phyloP scores from a whole-genome alignment of 2,888 invertebrate genomes.

The Habrosyne pyritoides region DNA sequence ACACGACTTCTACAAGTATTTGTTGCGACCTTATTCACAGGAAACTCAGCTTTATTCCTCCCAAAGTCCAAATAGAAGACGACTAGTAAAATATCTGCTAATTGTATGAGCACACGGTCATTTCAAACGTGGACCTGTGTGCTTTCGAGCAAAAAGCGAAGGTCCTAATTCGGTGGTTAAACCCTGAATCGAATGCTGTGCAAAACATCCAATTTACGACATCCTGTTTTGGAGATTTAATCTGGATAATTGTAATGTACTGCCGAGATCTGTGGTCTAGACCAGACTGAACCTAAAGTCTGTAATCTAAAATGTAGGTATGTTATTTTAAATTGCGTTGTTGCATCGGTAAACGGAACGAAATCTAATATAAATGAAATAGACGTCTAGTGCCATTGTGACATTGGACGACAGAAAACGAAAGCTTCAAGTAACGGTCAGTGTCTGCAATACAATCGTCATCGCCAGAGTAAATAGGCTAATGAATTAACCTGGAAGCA shows the following conservation, averaged over 20 bases:
- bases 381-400: neutral
- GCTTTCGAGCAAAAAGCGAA: constrained; percentile 25
- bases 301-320: constrained; percentile 26
- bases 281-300: constrained; percentile 29
- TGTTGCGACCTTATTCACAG: constrained; percentile 17
- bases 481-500: constrained; percentile 48
- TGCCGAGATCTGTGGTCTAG: constrained; percentile 34
- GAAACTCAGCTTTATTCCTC: neutral
- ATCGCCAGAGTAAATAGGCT: constrained; percentile 40
- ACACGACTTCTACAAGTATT: constrained; percentile 33
- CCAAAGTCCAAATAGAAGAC: constrained; percentile 6
- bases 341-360: neutral
- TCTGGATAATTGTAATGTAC: constrained; percentile 61
- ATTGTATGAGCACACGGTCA: neutral
- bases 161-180: constrained; percentile 29
- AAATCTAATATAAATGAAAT: neutral
- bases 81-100: neutral
- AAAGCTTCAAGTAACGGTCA: constrained; percentile 21
- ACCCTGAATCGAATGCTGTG: constrained; percentile 31
- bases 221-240: constrained; percentile 65
- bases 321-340: constrained; percentile 30
- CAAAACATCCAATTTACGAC: constrained; percentile 55
- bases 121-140: neutral
- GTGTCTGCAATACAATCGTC: neutral
- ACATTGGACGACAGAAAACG: constrained; percentile 17